Conservation (phyloP, 2,113 vertebrate species). For the Pardalotus punctatus region DNA sequence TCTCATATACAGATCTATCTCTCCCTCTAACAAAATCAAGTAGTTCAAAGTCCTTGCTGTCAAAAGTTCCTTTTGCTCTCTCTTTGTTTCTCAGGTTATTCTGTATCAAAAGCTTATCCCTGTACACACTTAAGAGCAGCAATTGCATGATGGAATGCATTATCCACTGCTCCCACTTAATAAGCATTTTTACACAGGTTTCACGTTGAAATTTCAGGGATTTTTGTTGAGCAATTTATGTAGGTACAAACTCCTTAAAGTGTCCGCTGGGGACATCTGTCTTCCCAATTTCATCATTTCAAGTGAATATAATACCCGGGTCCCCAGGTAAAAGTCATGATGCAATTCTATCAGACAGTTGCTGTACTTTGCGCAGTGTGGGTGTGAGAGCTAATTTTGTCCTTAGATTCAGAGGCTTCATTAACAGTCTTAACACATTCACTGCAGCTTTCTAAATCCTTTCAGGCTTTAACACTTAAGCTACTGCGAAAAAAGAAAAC, state of each 20-base stretch:
- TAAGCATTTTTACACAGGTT: constrained; percentile 45
- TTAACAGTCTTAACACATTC: constrained; percentile 83
- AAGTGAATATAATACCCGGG: constrained; percentile 64
- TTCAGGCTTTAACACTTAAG: constrained; percentile 79
- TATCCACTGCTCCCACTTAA: constrained; percentile 29
- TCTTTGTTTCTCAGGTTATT: neutral
- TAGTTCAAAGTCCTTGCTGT: neutral
- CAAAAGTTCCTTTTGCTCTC: neutral
- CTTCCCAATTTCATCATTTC: constrained; percentile 76
- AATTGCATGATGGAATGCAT: neutral
- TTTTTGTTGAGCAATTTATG: constrained; percentile 69
- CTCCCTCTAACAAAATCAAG: neutral
- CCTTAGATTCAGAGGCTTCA: constrained; percentile 79
- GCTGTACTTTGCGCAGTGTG: constrained; percentile 73
- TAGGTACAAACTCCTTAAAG: constrained; percentile 80
- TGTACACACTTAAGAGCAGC: neutral
- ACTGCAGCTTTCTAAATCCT: constrained; percentile 73
- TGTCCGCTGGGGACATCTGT: constrained; percentile 73
- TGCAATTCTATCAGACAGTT: constrained; percentile 79
- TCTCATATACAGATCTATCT: neutral
- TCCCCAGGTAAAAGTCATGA: constrained; percentile 82
- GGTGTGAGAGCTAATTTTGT: constrained; percentile 80
- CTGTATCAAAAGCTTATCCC: neutral
- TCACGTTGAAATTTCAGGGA: constrained; percentile 68
- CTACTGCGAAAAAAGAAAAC: neutral